Evolutionary conservation across 2,797 vertebrate species (phyloP).

Genomic region (Enoplosus armatus): DNA sequence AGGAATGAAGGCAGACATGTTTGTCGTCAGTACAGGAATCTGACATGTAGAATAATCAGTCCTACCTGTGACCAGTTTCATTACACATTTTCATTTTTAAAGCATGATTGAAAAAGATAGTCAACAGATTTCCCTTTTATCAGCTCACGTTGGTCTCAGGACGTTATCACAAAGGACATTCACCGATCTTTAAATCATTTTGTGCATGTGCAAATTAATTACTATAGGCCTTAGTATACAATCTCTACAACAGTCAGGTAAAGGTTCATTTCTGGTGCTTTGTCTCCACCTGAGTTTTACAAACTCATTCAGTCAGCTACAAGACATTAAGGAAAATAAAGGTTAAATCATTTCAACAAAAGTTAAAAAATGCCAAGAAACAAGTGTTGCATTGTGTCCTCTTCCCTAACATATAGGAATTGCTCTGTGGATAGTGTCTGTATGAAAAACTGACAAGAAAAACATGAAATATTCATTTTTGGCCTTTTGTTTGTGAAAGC

Average conservation of each 20-base stretch:
- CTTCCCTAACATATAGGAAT: constrained; percentile 36
- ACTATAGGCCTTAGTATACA: constrained; percentile 64
- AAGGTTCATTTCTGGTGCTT: constrained; percentile 58
- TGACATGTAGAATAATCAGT: constrained; percentile 41
- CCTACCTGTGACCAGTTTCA: constrained; percentile 25
- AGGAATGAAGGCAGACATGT: constrained; percentile 60
- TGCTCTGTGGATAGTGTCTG: constrained; percentile 13
- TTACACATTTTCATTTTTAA: constrained; percentile 43
- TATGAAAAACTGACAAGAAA: constrained; percentile 40
- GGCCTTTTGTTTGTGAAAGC: constrained; percentile 69
- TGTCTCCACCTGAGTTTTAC: constrained; percentile 61
- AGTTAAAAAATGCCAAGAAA: constrained; percentile 34
- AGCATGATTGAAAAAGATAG: constrained; percentile 37
- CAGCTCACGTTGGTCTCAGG: constrained; percentile 35
- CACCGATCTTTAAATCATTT: constrained; percentile 56
- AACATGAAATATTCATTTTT: constrained; percentile 66
- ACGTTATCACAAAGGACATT: constrained; percentile 61
- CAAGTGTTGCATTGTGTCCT: constrained; percentile 41
- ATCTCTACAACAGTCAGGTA: constrained; percentile 62
- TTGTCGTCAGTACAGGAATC: constrained; percentile 42
- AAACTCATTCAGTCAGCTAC: constrained; percentile 51
- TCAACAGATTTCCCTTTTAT: constrained; percentile 69
- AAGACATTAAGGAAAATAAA: constrained; percentile 43
- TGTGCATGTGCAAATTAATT: constrained; percentile 58
- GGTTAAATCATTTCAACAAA: constrained; percentile 40